Evolutionary conservation across 2,797 vertebrate species (phyloP), one percentile per base, ranked within the genome.

Genomic region (Centropyge bicolor): DNA sequence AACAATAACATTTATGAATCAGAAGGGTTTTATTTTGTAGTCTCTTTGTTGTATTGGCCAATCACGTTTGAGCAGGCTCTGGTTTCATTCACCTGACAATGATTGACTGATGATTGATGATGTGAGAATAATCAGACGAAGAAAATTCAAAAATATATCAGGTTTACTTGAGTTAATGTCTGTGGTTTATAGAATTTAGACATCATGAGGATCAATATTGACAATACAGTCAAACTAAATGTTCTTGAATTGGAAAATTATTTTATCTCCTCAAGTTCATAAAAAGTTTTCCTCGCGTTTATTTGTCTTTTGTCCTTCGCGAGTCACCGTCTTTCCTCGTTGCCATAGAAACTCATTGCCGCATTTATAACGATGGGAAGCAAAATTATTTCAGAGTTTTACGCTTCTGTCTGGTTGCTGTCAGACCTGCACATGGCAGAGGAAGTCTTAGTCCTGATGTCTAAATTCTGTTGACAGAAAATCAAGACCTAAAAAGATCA

Each of bases 401-500:
- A 98, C 66, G 40, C 59, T 27, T 41, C 41, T 11, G n/a, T 31
- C 27, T 2, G 27, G 4, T 31, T 31, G 27, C 27, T 31, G 27
- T 31, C 27, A 31, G 27, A 31, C 27, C 4, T n/a, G n/a, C n/a
- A n/a, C n/a, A n/a, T n/a, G n/a, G 27, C 4, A 2, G 27, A 31
- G 27, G 27, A 31, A 31, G 27, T 31, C 27, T 31, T 31, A 4
- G 27, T 4, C 27, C 27, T 2, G 27, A 2, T 31, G 4, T 31
- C 27, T 31, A 31, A 31, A 31, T 31, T 31, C 27, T 31, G 27
- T 31, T 31, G 27, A 31, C 4, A 31, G 27, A 31, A 31, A 31
- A 31, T 31, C 27, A 31, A 31, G 27, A 31, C 27, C 4, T 31
- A 45, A 45, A 5, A 40, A 11, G 38, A 45, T 45, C 14, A 45